Conservation (phyloP, 92 coral and sea anemone genomes). For the Porites rus region DNA sequence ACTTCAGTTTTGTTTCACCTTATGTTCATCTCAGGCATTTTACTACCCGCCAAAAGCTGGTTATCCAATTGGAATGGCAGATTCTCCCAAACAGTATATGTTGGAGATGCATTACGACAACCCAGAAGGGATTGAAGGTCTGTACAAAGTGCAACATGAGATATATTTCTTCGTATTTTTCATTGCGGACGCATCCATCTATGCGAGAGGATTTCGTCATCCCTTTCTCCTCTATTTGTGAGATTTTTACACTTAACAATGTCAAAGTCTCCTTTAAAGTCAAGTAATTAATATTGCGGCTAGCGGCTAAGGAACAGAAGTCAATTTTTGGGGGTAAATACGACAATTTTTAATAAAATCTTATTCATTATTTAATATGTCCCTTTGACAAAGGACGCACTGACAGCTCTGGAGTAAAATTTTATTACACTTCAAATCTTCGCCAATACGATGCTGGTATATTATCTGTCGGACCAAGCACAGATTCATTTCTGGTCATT, state of each 20-base stretch:
- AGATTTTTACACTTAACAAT: too few species aligned
- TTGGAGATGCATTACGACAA: slow-evolving; percentile 62
- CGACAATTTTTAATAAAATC: background rate
- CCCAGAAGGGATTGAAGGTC: slow-evolving; percentile 38
- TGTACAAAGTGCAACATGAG: background rate
- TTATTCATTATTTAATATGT: too few species aligned
- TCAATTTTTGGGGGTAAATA: too few species aligned
- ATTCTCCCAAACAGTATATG: slow-evolving; percentile 39
- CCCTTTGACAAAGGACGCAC: background rate
- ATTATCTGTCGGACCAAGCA: slow-evolving; percentile 18
- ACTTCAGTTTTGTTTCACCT: background rate
- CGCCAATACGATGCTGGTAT: slow-evolving; percentile 67
- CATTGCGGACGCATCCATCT: too few species aligned
- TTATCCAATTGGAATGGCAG: slow-evolving; percentile 43
- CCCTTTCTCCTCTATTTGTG: too few species aligned
- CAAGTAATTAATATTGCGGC: too few species aligned
- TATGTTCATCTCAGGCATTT: slow-evolving; percentile 42
- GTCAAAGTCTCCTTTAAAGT: too few species aligned
- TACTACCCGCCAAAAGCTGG: slow-evolving; percentile 55
- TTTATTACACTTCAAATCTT: slow-evolving; percentile 52
- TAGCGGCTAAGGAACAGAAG: too few species aligned
- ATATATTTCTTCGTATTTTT: too few species aligned
- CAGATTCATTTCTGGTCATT: slow-evolving; percentile 48
- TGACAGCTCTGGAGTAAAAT: slow-evolving; percentile 67
- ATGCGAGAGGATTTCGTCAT: too few species aligned